Base-by-base conservation (phyloP, 1,140 invertebrate species). In the Panagrolaimus sp. region DNA sequence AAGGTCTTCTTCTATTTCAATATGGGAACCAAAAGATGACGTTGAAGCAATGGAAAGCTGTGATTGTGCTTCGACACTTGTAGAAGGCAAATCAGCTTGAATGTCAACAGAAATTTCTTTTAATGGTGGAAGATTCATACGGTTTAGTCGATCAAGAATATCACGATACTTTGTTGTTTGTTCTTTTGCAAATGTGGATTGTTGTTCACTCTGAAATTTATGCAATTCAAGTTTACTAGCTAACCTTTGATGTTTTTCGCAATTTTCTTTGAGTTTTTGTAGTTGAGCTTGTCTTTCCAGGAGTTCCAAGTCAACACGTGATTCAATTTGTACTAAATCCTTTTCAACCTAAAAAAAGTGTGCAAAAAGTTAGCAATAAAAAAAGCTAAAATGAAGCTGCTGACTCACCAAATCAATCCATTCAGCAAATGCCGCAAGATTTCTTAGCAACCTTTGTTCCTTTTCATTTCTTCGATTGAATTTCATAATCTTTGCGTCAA, bases 371-470 rank as follows among this genome's bases (percentile, higher is more conserved):
- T 57, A 20, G 51, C 14, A 23, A 16, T 57, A 9, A 23, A 57
- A 23, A 57, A 57, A 27, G 31, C 7, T 38, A 38, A 7, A 38
- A 7, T 38, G 7, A 38, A 38, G 31, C 31, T 38, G 31, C 31
- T 38, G 2, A 38, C 51, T 57, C 27, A 57, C 51, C 51, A 57
- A 57, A 57, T 57, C 51, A 27, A 57, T 20, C 51, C 51, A 57
- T 57, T 57, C 20, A 20, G 51, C 51, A 57, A 57, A 57, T 11
- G 51, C 51, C 20, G 51, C 51, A 57, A 57, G 51, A 57, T 57
- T 57, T 57, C 27, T 57, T 20, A 57, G 51, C 51, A 57, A 27
- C 27, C 27, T 57, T 27, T 57, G 51, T 57, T 57, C 51, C 20
- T 27, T 20, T 57, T 57, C 51, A 27, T 57, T 20, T 20, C 27